Percentiles rank a stretch among this genome's conserved stretches.
Evolutionary conservation across 2,797 vertebrate genomes (phyloP).

Genomic region (Sebastes reedi): DNA sequence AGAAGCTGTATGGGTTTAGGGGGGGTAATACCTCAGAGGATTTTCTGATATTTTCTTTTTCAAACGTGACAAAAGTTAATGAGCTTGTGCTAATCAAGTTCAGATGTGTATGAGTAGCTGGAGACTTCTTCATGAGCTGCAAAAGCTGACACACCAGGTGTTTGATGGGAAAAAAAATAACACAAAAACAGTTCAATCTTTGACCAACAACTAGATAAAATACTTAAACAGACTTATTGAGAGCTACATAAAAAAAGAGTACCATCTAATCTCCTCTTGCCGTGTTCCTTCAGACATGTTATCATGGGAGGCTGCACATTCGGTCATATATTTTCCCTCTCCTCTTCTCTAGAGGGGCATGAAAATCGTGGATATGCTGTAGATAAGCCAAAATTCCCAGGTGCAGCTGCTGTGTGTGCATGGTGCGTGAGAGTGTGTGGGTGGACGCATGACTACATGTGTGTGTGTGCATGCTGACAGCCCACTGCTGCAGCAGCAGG

Average conservation of each 20-base stretch:
- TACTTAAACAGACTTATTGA: not conserved
- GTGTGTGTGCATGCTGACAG: constrained; percentile 11
- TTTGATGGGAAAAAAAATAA: not conserved
- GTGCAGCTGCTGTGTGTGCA: constrained; percentile 77
- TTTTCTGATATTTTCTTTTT: constrained; percentile 11
- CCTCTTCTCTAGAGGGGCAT: constrained; percentile 56
- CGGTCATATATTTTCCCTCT: constrained; percentile 53
- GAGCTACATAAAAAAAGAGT: not conserved
- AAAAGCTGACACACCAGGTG: not conserved
- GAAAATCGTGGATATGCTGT: constrained; percentile 72
- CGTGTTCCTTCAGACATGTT: constrained; percentile 29
- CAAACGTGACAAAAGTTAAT: not conserved
- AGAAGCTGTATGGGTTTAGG: not conserved
- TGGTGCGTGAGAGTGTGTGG: constrained; percentile 15
- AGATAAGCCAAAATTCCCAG: constrained; percentile 83
- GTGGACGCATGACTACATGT: constrained; percentile 31
- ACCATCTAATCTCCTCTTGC: not conserved
- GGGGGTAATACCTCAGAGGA: constrained; percentile 5
- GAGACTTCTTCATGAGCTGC: not conserved
- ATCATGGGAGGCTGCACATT: constrained; percentile 35
- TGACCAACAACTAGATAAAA: constrained; percentile 19
- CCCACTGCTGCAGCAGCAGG: constrained; percentile 24
- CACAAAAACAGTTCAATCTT: not conserved
- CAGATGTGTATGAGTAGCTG: not conserved
- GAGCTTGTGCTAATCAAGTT: constrained; percentile 1